Evolutionary conservation across 2,797 vertebrate genomes (phyloP).

Genomic region (Petrocephalus sullivani): DNA sequence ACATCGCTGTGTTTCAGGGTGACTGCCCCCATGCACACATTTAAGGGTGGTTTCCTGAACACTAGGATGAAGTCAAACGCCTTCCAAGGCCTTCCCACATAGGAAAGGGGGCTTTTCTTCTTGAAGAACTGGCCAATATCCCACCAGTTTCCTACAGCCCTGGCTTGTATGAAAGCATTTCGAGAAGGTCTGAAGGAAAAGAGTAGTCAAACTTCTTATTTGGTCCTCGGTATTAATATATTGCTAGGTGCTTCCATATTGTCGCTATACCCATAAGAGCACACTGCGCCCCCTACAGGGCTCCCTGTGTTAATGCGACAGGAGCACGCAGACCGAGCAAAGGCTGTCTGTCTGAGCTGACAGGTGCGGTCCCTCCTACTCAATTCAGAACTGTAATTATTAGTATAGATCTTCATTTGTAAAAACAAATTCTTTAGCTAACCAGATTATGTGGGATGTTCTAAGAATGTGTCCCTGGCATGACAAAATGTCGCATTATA

Average conservation of each 20-base stretch:
- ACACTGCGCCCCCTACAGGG: not conserved
- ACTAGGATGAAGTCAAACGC: not conserved
- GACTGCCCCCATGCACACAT: not conserved
- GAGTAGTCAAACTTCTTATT: not conserved
- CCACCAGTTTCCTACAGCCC: too few species aligned
- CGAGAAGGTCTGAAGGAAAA: too few species aligned
- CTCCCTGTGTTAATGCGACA: not conserved
- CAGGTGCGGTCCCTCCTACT: not conserved
- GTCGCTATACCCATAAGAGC: not conserved
- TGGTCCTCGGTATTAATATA: not conserved
- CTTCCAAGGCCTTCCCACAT: not conserved
- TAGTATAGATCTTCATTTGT: not conserved
- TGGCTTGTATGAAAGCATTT: too few species aligned
- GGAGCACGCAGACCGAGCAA: not conserved
- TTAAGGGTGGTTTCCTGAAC: not conserved
- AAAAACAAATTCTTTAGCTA: not conserved
- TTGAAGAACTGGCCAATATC: too few species aligned
- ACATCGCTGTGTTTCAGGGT: not conserved
- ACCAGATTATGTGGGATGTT: not conserved
- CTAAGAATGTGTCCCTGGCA: not conserved
- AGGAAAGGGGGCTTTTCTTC: not conserved
- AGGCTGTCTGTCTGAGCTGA: not conserved
- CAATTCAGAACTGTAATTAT: not conserved
- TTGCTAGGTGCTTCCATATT: not conserved
- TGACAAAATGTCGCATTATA: not conserved